Percentiles rank a stretch among this genome's conserved stretches.
Conservation (phyloP, 2,888 invertebrate genomes). For the Aporophyla lueneburgensis region DNA sequence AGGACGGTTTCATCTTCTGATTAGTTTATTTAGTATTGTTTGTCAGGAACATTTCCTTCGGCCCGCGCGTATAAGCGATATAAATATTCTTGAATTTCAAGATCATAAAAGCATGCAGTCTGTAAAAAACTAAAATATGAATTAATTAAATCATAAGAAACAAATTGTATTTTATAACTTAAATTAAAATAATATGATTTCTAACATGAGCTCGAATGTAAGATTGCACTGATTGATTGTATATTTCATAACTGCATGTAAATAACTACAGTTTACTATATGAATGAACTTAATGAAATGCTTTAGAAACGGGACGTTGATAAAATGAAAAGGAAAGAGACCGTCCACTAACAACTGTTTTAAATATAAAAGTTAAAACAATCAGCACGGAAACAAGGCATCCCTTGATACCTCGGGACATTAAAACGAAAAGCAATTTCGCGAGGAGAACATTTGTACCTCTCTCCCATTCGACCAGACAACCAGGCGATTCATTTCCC, state of each 20-base stretch:
- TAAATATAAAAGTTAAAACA: constrained; percentile 72
- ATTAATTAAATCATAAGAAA: constrained; percentile 25
- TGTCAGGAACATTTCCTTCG: neutral
- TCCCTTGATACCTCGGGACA: constrained; percentile 80
- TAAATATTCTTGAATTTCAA: constrained; percentile 35
- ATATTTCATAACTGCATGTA: constrained; percentile 4
- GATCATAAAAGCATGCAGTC: constrained; percentile 49
- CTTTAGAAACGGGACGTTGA: constrained; percentile 41
- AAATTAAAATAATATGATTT: constrained; percentile 1
- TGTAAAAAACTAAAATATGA: constrained; percentile 53
- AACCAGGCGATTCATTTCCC: constrained; percentile 86
- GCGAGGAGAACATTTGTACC: constrained; percentile 82
- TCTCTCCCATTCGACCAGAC: constrained; percentile 80
- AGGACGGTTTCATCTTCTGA: neutral
- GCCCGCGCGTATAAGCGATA: neutral
- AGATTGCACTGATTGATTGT: neutral
- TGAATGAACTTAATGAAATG: constrained; percentile 54
- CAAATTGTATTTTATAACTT: constrained; percentile 24
- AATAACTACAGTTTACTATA: constrained; percentile 14
- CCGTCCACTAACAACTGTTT: constrained; percentile 69
- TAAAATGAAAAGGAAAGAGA: constrained; percentile 59
- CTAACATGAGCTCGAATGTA: neutral
- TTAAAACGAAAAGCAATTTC: constrained; percentile 86
- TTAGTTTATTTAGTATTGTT: constrained; percentile 4
- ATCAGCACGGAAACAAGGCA: constrained; percentile 76